Evolutionary conservation across 2,113 vertebrate genomes (phyloP).

Genomic region (Pycnonotus jocosus): DNA sequence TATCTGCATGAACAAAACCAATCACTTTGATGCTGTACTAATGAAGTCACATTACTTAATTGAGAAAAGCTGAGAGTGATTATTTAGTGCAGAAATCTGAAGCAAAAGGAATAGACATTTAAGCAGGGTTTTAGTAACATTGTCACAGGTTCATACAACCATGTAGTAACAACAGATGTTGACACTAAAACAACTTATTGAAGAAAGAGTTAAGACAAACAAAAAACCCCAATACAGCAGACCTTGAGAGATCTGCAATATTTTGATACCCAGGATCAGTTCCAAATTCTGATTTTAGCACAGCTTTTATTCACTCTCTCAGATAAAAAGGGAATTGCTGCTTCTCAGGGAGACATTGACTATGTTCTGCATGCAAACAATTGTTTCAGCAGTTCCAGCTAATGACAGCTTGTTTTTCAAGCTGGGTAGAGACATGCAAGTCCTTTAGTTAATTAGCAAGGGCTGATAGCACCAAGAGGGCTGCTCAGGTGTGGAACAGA

Average conservation of each 20-base stretch:
- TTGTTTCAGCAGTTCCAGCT: neutral
- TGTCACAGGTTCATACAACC: neutral
- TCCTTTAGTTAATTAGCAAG: neutral
- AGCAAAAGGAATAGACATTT: neutral
- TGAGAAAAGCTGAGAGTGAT: neutral
- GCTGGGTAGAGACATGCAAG: rapidly evolving
- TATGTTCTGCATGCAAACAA: neutral
- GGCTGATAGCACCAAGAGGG: neutral
- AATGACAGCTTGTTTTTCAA: neutral
- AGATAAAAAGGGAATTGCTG: neutral
- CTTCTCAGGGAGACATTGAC: neutral
- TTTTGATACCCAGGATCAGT: neutral
- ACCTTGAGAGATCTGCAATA: neutral
- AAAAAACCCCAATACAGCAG: neutral
- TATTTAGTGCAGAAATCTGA: neutral
- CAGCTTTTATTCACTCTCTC: neutral
- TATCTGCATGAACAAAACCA: neutral
- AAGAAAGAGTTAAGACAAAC: neutral
- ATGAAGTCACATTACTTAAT: neutral
- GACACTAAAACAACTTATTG: neutral
- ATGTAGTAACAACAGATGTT: neutral
- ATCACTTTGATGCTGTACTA: neutral
- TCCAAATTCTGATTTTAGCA: neutral
- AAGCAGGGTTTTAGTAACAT: neutral
- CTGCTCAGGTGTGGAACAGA: neutral